Evolutionary conservation across 1,140 invertebrate genomes (phyloP), one percentile per base, ranked within the genome.

Genomic region (Drosophila gunungcola): DNA sequence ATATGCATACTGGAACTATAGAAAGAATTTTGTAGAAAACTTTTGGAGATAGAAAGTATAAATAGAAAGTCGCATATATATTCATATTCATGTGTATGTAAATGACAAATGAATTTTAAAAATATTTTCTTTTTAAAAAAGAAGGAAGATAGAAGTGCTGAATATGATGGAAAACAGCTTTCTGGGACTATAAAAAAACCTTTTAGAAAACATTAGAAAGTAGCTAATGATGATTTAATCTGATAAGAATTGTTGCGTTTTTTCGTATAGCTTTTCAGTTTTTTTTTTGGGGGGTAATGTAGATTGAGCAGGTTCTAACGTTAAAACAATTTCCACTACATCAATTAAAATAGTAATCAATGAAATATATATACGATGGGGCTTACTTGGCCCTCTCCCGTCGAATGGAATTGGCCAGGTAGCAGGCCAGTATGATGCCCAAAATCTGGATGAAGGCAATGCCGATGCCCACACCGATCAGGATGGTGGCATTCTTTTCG

Each of bases 391-490:
- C 85, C 38, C 77, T 76, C 73, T 94, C 93, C 63, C 92, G 93
- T 78, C 94, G 94, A 53, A 95, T 94, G 3, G 93, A 92, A 21
- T 92, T 92, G 49, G 94, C 94, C 64, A 95, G 88, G 68, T 93
- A 95, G 73, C 94, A 94, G 16, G 94, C 94, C 36, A 95, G 85
- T 5, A 94, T 82, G 11, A 95, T 94, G 73, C 95, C 94, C 74
- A 93, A 91, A 7, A 95, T 67, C 92, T 94, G 89, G 46, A 93
- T 82, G 65, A 95, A 95, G 27, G 94, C 95, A 57, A 95, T 94
- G n/a, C 95, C 95, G 46, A 95, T 94, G 36, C 94, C 95, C 57
- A 95, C 94, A 9, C 94, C 94, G 74, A 95, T 95, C 5, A 95
- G 90, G 29, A 95, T 91, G 10, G 93, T 93, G 1, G 94, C 94